Conservation (phyloP, 2,888 invertebrate species). For the Magallana nippona region DNA sequence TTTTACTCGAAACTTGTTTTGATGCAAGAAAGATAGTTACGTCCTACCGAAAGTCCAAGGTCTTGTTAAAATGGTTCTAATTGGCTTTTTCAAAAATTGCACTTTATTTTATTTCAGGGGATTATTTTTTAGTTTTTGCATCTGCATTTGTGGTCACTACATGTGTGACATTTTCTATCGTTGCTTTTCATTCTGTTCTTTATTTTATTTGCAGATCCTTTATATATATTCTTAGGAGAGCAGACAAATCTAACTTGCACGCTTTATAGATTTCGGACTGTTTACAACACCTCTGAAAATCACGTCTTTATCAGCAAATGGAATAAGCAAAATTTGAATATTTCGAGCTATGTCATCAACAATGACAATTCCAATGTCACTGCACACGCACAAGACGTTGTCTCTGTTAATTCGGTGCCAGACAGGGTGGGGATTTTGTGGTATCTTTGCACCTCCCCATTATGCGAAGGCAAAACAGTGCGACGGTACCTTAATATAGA, state of each 20-base stretch:
- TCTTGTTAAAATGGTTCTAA: no score
- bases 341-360: background rate
- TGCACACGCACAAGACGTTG: background rate
- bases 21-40: no score
- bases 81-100: no score
- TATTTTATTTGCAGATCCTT: constrained; percentile 10
- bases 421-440: background rate
- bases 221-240: constrained; percentile 11
- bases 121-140: no score
- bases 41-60: no score
- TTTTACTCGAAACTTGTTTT: no score
- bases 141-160: no score
- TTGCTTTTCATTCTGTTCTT: no score
- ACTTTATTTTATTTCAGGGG: no score
- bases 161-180: no score
- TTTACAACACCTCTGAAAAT: background rate
- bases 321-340: background rate
- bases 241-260: constrained; percentile 19
- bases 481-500: background rate
- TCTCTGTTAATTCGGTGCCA: background rate
- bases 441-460: constrained; percentile 5
- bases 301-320: background rate
- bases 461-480: background rate
- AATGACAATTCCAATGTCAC: background rate
- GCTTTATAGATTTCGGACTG: background rate